These are phyloP conservation scores for Lycopodina hypogea DNA, from an alignment of 37 sponge, comb jelly and placozoan species.

Conservation along the genomic window DNA sequence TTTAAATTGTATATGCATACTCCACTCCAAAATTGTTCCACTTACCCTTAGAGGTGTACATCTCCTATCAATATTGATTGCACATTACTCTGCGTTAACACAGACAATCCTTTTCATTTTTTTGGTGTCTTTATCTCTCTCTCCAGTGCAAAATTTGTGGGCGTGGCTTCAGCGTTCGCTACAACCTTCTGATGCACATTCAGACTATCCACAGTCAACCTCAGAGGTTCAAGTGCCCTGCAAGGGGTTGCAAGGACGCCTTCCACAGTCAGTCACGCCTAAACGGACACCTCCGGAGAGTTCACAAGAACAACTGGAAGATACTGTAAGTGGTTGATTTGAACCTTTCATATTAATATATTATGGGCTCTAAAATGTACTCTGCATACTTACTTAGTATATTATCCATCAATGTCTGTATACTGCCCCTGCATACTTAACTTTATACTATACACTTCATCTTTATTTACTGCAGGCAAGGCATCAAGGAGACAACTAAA, in stretches of 20 bases:
- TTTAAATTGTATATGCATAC: too few relatives aligned
- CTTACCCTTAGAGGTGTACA: too few relatives aligned
- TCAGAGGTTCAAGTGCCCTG: constrained; percentile 54
- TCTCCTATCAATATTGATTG: too few relatives aligned
- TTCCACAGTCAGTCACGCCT: constrained; percentile 64
- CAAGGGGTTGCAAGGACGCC: constrained; percentile 62
- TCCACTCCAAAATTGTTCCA: too few relatives aligned
- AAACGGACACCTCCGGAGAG: constrained; percentile 57
- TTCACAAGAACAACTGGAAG: constrained; percentile 67
- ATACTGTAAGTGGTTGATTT: constrained; percentile 44
- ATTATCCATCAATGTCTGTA: neutral
- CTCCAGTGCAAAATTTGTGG: constrained; percentile 65
- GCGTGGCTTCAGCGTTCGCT: constrained; percentile 70
- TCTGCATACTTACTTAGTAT: constrained; percentile 1
- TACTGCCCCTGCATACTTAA: neutral
- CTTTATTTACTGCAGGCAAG: neutral
- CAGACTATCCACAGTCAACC: constrained; percentile 73
- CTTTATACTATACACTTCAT: neutral
- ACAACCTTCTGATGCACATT: constrained; percentile 77
- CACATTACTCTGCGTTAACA: too few relatives aligned
- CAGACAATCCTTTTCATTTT: too few relatives aligned
- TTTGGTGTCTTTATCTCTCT: too few relatives aligned
- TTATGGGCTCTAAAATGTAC: too few relatives aligned
- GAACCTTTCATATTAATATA: too few relatives aligned
- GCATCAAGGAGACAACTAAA: neutral